Base-by-base conservation (phyloP, 2,113 vertebrate genomes). In the Tupaia chinensis region DNA sequence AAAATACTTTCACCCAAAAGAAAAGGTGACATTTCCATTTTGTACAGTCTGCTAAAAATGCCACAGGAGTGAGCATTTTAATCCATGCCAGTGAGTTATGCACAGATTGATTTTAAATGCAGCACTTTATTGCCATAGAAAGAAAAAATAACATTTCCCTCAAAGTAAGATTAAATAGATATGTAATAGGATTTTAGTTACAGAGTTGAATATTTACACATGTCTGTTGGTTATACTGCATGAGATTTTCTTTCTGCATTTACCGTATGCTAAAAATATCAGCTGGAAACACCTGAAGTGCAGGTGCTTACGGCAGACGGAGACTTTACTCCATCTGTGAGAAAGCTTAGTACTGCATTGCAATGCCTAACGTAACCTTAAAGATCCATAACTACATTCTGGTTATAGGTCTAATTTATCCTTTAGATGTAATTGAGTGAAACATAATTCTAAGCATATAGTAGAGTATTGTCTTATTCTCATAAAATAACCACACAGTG, bases 21-120 rank as follows among this genome's bases (percentile, higher is more conserved):
- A 89, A 97, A 95, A 97, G 87, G 94, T 97, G 95, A 91, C 96
- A 95, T 97, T 97, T 97, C 16, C 96, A 93, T 91, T 89, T 89
- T 79, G 87, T 95, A 63, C 66, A 98, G 66, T 93, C 77, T 89
- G 78, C 82, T 96, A 91, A 97, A 97, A 97, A 96, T 93, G 69
- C 84, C 91, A 95, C 25, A 76, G 4, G 23, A 90, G n/a, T 58
- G 73, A 66, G 3, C 95, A 10, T 63, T 97, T 95, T 91, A 96
- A 96, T 96, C 68, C 20, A 53, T 79, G 85, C 85, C 90, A 73
- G 23, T 44, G 87, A 79, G 53, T 89, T 96, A 91, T 27, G 61
- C 83, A 84, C 7, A 86, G 83, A 68, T 29, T 91, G 93, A 94
- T 83, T 97, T 91, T 73, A 97, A 98, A 96, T 61, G 68, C 90